These are phyloP conservation scores for Musca domestica DNA, from an alignment of 1,140 invertebrate genomes.

Conservation along the genomic window DNA sequence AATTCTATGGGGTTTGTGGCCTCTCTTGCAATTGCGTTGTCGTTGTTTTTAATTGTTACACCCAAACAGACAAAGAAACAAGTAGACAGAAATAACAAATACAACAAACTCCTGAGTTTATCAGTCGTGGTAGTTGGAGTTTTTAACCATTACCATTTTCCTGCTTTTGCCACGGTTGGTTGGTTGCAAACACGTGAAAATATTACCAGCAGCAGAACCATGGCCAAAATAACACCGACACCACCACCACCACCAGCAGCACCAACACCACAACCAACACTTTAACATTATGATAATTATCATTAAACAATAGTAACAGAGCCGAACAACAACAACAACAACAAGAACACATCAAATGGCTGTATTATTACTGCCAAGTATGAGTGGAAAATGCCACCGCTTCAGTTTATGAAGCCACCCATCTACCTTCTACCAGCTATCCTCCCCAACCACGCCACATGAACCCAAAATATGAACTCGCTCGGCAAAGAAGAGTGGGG, in stretches of 20 bases:
- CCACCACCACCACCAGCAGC: neutral
- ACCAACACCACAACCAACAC: neutral
- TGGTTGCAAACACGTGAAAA: conserved; percentile 13
- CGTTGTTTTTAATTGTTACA: conserved; percentile 3
- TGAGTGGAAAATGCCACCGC: too few relatives aligned
- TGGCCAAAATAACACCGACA: neutral
- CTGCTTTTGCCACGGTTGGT: conserved; percentile 11
- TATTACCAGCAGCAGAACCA: neutral
- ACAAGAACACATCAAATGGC: neutral
- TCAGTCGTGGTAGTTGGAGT: neutral
- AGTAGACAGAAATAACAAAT: neutral
- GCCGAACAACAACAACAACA: neutral
- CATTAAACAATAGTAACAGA: neutral
- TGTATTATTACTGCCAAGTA: too few relatives aligned
- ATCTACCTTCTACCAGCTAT: too few relatives aligned
- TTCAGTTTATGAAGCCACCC: too few relatives aligned
- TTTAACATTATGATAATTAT: conserved; percentile 8
- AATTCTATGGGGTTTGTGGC: neutral
- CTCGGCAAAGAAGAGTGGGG: too few relatives aligned
- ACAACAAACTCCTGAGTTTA: conserved; percentile 9
- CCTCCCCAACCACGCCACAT: too few relatives aligned
- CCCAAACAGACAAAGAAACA: neutral
- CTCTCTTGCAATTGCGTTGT: neutral
- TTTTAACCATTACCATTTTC: conserved; percentile 9
- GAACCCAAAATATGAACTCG: too few relatives aligned